phyloP scores from a whole-genome alignment of 2,888 invertebrate species.

The Leptopilina drosophilae region DNA sequence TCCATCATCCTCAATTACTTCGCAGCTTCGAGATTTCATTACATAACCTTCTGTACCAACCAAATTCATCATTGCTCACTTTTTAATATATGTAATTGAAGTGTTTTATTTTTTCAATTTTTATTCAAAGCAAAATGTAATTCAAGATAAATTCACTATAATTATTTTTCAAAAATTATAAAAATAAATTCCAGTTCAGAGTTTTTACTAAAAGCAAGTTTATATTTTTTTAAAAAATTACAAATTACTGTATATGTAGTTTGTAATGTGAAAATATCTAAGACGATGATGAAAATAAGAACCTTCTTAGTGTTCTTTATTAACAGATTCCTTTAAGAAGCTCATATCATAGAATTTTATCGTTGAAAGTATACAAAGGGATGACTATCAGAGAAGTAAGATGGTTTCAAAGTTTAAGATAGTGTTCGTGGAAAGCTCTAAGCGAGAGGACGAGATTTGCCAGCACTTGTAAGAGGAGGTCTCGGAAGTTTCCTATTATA shows the following conservation, averaged over 20 bases:
- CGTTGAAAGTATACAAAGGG: constrained; percentile 2
- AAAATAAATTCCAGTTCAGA: too few species aligned
- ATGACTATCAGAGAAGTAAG: constrained; percentile 23
- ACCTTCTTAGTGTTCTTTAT: neutral
- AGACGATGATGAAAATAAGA: too few species aligned
- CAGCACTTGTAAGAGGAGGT: constrained; percentile 58
- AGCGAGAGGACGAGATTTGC: constrained; percentile 59
- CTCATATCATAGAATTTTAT: constrained; percentile 9
- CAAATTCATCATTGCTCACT: constrained; percentile 30
- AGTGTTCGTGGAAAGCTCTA: constrained; percentile 35
- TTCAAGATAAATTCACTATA: too few species aligned
- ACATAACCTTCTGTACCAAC: constrained; percentile 21
- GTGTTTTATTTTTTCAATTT: neutral
- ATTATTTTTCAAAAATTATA: too few species aligned
- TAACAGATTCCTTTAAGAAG: constrained; percentile 2
- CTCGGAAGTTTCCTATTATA: constrained; percentile 69
- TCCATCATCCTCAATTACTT: constrained; percentile 47
- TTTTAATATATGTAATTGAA: neutral
- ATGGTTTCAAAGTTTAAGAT: constrained; percentile 13
- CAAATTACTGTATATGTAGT: too few species aligned
- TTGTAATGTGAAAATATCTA: too few species aligned
- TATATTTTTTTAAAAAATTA: too few species aligned
- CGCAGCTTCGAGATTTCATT: constrained; percentile 52
- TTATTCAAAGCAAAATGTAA: too few species aligned
- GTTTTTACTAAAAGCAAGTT: too few species aligned